Evolutionary conservation across 2,113 vertebrate species (phyloP).

Genomic region (Oxyura jamaicensis): DNA sequence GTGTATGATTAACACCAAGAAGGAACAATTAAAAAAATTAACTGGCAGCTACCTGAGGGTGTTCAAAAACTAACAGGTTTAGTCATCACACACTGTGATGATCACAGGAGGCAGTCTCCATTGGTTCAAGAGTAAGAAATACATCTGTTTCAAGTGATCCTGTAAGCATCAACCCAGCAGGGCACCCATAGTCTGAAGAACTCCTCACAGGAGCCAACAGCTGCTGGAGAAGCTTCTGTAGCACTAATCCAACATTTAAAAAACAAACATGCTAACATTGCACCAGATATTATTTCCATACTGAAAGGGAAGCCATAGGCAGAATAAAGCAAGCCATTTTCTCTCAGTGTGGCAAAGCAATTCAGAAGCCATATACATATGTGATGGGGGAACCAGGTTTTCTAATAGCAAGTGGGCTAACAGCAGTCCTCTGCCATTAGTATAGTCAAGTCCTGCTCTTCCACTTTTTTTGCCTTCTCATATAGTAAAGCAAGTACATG

Average conservation of each 20-base stretch:
- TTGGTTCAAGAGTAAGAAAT: not conserved
- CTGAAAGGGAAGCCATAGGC: not conserved
- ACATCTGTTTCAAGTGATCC: not conserved
- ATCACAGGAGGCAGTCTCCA: not conserved
- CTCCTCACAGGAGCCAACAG: rapidly evolving
- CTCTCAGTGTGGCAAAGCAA: not conserved
- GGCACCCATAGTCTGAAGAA: not conserved
- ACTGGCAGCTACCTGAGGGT: not conserved
- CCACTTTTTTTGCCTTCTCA: not conserved
- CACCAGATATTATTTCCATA: not conserved
- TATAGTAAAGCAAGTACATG: not conserved
- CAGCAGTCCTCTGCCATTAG: not conserved
- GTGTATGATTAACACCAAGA: not conserved
- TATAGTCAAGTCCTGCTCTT: not conserved
- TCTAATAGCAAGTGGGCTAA: not conserved
- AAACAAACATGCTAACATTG: not conserved
- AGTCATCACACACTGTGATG: rapidly evolving
- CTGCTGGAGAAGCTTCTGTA: not conserved
- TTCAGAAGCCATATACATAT: not conserved
- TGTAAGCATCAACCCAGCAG: not conserved
- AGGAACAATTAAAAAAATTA: not conserved
- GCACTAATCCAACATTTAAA: not conserved
- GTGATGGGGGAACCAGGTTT: not conserved
- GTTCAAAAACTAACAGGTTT: not conserved
- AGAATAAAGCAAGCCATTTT: not conserved